These are phyloP conservation scores for Cheilosia scutellata DNA, from an alignment of 2,888 invertebrate genomes.

Conservation along the genomic window DNA sequence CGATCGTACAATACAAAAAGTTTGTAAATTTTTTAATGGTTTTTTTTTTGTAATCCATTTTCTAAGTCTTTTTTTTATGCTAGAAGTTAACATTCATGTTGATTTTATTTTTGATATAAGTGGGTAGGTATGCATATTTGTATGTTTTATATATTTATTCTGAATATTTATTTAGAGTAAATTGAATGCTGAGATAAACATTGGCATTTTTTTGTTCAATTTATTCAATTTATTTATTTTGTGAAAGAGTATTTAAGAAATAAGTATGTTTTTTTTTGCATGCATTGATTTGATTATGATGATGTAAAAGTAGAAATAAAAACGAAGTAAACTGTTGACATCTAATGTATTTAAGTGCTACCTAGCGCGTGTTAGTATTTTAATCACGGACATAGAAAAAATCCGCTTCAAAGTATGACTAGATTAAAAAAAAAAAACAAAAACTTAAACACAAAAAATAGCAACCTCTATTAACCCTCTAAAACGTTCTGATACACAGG, in stretches of 20 bases:
- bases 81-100: conserved; percentile 54
- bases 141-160: conserved; percentile 22
- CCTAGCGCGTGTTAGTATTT: conserved; percentile 11
- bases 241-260: conserved; percentile 3
- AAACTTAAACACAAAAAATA: background rate
- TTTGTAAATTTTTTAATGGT: conserved; percentile 17
- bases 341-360: conserved; percentile 19
- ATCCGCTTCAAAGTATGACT: conserved; percentile 40
- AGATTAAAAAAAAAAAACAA: conserved; percentile 36
- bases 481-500: background rate
- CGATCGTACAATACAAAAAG: conserved; percentile 51
- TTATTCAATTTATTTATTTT: background rate
- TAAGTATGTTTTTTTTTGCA: background rate
- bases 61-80: conserved; percentile 61
- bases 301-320: conserved; percentile 3
- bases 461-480: background rate
- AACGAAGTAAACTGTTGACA: background rate
- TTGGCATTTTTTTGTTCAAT: conserved; percentile 40
- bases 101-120: conserved; percentile 15
- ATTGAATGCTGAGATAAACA: conserved; percentile 37
- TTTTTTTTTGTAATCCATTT: conserved; percentile 24
- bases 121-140: conserved; percentile 3
- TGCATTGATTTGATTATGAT: conserved; percentile 30
- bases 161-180: conserved; percentile 44
- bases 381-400: conserved; percentile 16